These are phyloP conservation scores for Probosciger aterrimus DNA, from an alignment of 2,113 vertebrate species.

Conservation along the genomic window DNA sequence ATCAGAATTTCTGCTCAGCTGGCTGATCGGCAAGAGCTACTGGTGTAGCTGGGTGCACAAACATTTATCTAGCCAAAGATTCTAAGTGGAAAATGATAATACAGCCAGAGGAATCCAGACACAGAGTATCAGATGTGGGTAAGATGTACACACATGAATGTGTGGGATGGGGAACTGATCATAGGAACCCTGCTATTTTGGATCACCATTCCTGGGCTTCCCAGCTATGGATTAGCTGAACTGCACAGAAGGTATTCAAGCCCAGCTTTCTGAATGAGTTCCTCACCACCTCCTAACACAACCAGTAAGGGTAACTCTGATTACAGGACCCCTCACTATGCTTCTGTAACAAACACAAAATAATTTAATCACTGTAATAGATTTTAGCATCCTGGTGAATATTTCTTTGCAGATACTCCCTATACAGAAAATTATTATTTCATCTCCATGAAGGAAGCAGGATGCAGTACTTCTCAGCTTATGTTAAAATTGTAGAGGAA, in stretches of 20 bases:
- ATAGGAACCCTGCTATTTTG: neutral
- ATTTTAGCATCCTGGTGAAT: neutral
- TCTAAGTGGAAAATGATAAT: neutral
- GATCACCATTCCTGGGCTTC: neutral
- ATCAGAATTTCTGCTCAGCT: neutral
- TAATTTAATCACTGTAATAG: neutral
- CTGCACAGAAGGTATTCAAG: neutral
- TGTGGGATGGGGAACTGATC: neutral
- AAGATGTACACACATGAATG: accelerated
- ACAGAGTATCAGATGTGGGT: neutral
- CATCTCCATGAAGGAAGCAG: neutral
- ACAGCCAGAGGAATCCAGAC: accelerated
- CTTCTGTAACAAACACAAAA: neutral
- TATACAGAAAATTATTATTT: neutral
- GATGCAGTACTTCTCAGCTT: neutral
- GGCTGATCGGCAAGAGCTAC: neutral
- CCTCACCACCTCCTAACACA: neutral
- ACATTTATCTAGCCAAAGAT: neutral
- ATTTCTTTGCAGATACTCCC: neutral
- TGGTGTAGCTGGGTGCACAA: neutral
- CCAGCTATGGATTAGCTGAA: neutral
- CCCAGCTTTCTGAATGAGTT: neutral
- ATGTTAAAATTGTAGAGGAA: neutral
- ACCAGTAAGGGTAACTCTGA: neutral
- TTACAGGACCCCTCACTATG: neutral